Evolutionary conservation across 2,113 vertebrate genomes (phyloP), one percentile per base, ranked within the genome.

Genomic region (Bombycilla garrulus): DNA sequence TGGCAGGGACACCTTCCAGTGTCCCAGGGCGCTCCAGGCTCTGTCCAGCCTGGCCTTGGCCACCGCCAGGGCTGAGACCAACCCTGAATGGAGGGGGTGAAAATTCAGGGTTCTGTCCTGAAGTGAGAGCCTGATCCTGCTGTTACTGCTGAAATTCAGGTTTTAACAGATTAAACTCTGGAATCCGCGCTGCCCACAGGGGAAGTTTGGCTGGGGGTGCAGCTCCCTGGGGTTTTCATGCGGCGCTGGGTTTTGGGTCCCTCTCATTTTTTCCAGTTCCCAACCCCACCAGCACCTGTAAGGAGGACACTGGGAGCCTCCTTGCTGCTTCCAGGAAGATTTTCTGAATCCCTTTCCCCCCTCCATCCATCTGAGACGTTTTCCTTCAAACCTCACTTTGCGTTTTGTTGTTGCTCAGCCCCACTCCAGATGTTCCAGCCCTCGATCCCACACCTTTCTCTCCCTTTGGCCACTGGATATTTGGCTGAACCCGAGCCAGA

Each of bases 121-220:
- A 42, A 58, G 2, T 12, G 8, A 3, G 25, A 26, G 10, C 9
- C 40, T 10, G 10, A 28, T 53, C 15, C 58, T 20, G 15, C 74
- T 56, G 38, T 19, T 38, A 1, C 33, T 64, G 3, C 88, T 79
- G 31, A 45, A 50, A 38, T 26, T 19, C 33, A 24, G 58, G 12
- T 12, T 84, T 88, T 77, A 33, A 33, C 3, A 0, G 40, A 1
- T 8, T 8, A 15, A 64, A 3, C 51, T 17, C 35, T 33, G 80
- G 40, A 17, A 28, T 42, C 60, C 1, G 10, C 0, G 0, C 4
- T 60, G 54, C n/a, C 53, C 3, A 1, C 31, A 7, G 53, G 0
- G 0, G n/a, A 81, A 47, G 38, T 25, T 77, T 84, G 47, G 21
- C 60, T 50, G 64, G 53, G 33, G 61, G n/a, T 1, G 23, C 64